phyloP scores from a whole-genome alignment of 1,140 invertebrate species.

The Pinna nobilis region DNA sequence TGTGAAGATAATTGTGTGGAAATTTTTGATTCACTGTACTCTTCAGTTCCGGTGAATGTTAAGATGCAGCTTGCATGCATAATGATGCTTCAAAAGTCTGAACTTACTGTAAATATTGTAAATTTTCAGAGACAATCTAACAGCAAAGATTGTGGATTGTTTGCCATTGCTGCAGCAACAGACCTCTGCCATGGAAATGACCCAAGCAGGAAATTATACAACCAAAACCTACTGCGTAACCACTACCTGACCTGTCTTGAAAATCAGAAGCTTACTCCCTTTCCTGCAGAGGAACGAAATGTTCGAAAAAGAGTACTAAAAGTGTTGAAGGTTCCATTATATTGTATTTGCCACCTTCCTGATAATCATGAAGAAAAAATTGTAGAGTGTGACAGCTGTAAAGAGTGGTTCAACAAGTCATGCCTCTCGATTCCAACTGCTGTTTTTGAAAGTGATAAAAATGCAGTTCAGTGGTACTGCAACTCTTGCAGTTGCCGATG shows the following conservation, averaged over 20 bases:
- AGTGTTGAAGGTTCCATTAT: neutral
- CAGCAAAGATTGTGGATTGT: neutral
- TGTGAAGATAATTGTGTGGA: constrained; percentile 5
- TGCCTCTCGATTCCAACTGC: neutral
- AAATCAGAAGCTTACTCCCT: neutral
- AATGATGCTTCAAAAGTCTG: neutral
- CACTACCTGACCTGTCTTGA: neutral
- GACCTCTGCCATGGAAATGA: neutral
- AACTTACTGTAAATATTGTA: neutral
- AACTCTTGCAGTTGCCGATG: neutral
- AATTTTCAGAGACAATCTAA: neutral
- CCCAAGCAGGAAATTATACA: neutral
- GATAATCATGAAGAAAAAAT: constrained; percentile 5
- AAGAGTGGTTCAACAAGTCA: neutral
- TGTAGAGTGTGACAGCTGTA: neutral
- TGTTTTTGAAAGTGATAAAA: neutral
- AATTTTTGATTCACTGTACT: neutral
- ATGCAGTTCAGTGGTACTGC: neutral
- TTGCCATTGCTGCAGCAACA: neutral
- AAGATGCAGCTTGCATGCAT: neutral
- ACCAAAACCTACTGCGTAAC: neutral
- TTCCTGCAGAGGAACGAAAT: neutral
- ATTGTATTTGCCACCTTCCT: neutral
- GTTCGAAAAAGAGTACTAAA: neutral
- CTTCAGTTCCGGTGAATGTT: neutral